Conservation (phyloP, 2,888 invertebrate species). For the Eristalis pertinax region DNA sequence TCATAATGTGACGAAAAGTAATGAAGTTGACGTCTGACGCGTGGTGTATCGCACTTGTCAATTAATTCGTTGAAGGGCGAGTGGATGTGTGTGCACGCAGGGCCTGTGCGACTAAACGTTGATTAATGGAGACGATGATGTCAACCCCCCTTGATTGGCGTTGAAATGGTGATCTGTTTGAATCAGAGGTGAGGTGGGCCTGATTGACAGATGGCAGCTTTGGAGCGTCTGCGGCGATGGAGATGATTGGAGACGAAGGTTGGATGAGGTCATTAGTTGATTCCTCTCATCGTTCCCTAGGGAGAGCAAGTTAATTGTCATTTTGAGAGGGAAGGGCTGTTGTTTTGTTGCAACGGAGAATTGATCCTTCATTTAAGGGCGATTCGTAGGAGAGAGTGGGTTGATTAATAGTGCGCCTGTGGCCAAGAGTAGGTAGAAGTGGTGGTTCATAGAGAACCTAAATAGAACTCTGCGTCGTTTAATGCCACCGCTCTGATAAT, state of each 20-base stretch:
- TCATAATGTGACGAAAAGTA: constrained; percentile 60
- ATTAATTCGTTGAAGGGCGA: constrained; percentile 60
- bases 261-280: constrained; percentile 14
- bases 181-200: constrained; percentile 23
- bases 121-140: constrained; percentile 64
- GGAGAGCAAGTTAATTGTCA: background rate
- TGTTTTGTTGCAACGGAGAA: too few relatives aligned
- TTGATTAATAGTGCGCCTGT: too few relatives aligned
- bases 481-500: too few relatives aligned
- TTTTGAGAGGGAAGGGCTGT: background rate
- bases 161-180: constrained; percentile 12
- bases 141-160: constrained; percentile 63
- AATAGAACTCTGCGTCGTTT: too few relatives aligned
- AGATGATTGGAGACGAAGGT: constrained; percentile 17
- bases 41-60: constrained; percentile 54
- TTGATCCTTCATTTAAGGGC: too few relatives aligned
- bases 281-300: background rate
- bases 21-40: constrained; percentile 53
- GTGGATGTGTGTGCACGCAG: background rate
- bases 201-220: constrained; percentile 32
- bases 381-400: too few relatives aligned
- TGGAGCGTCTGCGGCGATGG: background rate
- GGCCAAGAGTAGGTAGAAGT: background rate
- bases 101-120: constrained; percentile 14
- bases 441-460: too few relatives aligned